Evolutionary conservation across 2,888 invertebrate genomes (phyloP).

Genomic region (Lottia gigantea): DNA sequence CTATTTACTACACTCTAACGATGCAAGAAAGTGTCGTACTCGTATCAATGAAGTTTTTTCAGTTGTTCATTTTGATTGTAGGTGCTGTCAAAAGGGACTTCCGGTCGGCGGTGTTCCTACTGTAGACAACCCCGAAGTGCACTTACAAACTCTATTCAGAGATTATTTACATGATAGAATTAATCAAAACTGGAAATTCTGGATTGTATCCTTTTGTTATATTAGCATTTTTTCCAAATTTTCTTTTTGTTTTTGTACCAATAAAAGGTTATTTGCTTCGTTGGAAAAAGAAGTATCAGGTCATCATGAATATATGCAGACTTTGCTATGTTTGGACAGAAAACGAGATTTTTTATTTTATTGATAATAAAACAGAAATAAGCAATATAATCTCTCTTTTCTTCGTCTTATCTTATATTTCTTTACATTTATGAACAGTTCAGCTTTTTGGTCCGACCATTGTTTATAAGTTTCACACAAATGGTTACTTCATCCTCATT

Average conservation of each 20-base stretch:
- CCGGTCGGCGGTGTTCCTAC: slow-evolving; percentile 47
- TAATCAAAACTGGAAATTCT: slow-evolving; percentile 56
- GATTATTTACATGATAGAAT: slow-evolving; percentile 42
- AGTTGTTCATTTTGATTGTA: slow-evolving; percentile 25
- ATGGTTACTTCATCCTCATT: slow-evolving; percentile 31
- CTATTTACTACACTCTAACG: neutral
- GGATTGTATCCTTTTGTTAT: slow-evolving; percentile 50
- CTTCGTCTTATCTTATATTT: too few species aligned
- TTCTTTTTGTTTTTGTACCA: too few species aligned
- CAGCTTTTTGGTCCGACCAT: slow-evolving; percentile 49
- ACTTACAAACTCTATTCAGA: slow-evolving; percentile 33
- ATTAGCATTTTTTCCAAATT: too few species aligned
- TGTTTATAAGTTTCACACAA: slow-evolving; percentile 50
- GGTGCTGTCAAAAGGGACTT: slow-evolving; percentile 43
- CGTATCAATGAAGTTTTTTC: too few species aligned
- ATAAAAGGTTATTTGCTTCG: too few species aligned
- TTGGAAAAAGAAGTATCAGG: too few species aligned
- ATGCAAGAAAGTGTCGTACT: too few species aligned
- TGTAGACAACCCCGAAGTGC: slow-evolving; percentile 6
- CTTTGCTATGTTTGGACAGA: too few species aligned
- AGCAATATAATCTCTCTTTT: too few species aligned
- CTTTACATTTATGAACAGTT: slow-evolving; percentile 36
- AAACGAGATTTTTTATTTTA: too few species aligned
- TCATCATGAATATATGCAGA: too few species aligned
- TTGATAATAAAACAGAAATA: too few species aligned